These are phyloP conservation scores for Gallinago jamesoni DNA, from an alignment of 2,113 vertebrate species.

Conservation along the genomic window DNA sequence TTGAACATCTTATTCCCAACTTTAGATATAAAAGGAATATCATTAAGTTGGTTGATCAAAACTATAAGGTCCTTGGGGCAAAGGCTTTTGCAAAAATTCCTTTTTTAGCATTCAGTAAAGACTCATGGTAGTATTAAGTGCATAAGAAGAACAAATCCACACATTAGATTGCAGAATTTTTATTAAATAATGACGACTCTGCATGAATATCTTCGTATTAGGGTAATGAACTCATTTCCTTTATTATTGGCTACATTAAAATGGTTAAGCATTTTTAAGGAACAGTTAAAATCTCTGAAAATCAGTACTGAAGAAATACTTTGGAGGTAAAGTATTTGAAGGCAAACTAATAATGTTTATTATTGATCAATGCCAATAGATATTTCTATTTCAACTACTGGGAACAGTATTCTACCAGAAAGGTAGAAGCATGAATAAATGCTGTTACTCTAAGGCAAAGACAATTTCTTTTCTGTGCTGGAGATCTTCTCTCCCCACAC, in stretches of 20 bases:
- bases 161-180: not conserved
- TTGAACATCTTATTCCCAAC: not conserved
- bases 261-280: not conserved
- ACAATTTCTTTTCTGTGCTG: not conserved
- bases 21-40: not conserved
- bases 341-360: not conserved
- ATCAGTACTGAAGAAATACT: not conserved
- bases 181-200: not conserved
- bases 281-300: not conserved
- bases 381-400: not conserved
- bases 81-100: not conserved
- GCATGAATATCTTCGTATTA: not conserved
- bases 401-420: not conserved
- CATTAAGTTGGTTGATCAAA: not conserved
- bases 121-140: not conserved
- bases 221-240: not conserved
- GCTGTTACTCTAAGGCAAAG: not conserved
- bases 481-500: not conserved
- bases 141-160: not conserved
- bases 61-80: not conserved
- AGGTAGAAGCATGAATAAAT: not conserved
- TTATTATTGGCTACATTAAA: not conserved
- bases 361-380: not conserved
- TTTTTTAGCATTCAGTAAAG: not conserved
- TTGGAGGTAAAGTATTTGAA: not conserved